These are phyloP conservation scores for Pseudonaja textilis DNA, from an alignment of 2,113 vertebrate species.

Conservation along the genomic window DNA sequence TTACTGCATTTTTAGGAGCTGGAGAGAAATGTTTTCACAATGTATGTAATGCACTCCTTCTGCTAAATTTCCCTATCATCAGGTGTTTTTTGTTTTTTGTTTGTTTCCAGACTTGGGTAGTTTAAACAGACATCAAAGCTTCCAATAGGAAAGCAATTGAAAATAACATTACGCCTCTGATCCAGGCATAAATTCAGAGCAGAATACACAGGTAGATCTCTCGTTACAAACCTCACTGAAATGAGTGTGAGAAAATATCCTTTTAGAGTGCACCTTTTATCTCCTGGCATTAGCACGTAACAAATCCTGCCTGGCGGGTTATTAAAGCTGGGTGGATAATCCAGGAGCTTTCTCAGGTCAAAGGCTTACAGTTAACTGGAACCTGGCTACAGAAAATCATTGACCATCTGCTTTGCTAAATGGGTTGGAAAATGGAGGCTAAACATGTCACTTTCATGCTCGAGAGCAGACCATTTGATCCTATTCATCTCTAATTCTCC, in stretches of 20 bases:
- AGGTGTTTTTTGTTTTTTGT: too few relatives aligned
- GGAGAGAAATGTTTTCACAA: neutral
- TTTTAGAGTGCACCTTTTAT: constrained; percentile 1
- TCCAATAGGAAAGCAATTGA: neutral
- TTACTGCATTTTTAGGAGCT: neutral
- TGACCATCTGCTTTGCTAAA: constrained; percentile 28
- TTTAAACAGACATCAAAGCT: neutral
- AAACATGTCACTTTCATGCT: constrained; percentile 27
- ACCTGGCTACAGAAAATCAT: constrained; percentile 7
- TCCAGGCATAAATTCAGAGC: neutral
- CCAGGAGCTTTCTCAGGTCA: constrained; percentile 39
- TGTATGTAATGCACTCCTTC: neutral
- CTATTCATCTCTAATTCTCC: neutral
- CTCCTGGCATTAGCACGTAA: constrained; percentile 27
- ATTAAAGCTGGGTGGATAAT: neutral
- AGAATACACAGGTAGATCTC: neutral
- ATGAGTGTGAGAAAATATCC: neutral
- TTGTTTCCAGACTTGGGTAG: neutral
- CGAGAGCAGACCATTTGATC: constrained; percentile 1
- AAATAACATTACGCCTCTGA: neutral
- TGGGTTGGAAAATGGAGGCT: constrained; percentile 35
- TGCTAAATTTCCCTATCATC: neutral
- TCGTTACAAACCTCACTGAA: neutral
- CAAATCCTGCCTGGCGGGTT: constrained; percentile 34
- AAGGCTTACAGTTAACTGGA: constrained; percentile 44